These are phyloP conservation scores for Ceratina calcarata DNA, from an alignment of 1,140 invertebrate species.

Conservation along the genomic window DNA sequence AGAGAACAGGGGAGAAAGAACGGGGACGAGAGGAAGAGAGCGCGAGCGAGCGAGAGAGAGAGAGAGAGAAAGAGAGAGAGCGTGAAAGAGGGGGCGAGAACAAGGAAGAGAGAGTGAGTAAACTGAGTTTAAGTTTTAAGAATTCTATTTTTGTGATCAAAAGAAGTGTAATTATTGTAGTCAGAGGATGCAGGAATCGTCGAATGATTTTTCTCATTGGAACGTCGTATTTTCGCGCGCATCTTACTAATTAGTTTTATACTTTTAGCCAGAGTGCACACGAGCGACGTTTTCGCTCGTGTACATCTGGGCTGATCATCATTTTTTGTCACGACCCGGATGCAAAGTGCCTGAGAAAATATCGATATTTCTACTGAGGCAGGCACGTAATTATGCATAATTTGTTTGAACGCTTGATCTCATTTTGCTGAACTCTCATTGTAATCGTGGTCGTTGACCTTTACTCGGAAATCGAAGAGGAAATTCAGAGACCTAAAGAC, in stretches of 20 bases:
- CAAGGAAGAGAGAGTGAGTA: slow-evolving; percentile 5
- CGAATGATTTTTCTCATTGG: slow-evolving; percentile 29
- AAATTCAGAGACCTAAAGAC: too few species aligned
- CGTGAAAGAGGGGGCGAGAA: background rate
- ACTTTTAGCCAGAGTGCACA: too few species aligned
- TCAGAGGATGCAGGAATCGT: background rate
- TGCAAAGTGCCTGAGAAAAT: too few species aligned
- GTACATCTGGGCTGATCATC: too few species aligned
- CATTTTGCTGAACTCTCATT: too few species aligned
- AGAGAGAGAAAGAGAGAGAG: background rate
- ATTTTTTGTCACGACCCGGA: too few species aligned
- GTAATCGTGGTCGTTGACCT: too few species aligned
- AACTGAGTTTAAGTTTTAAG: slow-evolving; percentile 78
- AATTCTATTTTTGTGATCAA: slow-evolving; percentile 79
- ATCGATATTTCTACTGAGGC: too few species aligned
- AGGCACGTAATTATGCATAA: too few species aligned
- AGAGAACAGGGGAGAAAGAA: background rate
- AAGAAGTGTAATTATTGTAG: slow-evolving; percentile 65
- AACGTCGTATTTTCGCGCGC: background rate
- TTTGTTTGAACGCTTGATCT: too few species aligned
- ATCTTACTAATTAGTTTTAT: background rate
- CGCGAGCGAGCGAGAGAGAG: background rate
- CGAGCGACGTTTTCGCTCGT: too few species aligned
- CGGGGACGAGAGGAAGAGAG: background rate
- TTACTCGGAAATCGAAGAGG: background rate